Evolutionary conservation across 2,888 invertebrate species (phyloP).

Genomic region (Pherbina coryleti): DNA sequence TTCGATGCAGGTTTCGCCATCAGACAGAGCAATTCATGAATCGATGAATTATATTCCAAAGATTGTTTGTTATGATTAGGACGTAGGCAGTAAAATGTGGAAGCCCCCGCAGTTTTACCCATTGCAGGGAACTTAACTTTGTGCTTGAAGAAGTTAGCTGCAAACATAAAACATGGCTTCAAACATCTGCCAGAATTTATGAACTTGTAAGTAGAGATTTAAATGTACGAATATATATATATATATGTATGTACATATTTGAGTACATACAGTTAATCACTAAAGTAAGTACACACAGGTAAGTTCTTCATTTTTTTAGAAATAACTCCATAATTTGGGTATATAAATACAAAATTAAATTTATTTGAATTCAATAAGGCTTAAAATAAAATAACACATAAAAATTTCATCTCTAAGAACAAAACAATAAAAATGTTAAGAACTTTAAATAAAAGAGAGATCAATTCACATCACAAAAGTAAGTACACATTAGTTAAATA

Average conservation of each 20-base stretch:
- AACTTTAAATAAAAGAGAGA: too few relatives aligned
- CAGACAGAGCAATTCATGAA: constrained; percentile 6
- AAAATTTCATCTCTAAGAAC: too few relatives aligned
- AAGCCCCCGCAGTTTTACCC: constrained; percentile 2
- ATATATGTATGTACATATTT: neutral
- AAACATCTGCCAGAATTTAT: constrained; percentile 9
- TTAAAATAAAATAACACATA: too few relatives aligned
- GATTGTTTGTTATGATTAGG: constrained; percentile 19
- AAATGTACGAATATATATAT: neutral
- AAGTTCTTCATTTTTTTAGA: too few relatives aligned
- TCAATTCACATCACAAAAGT: too few relatives aligned
- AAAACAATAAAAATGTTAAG: too few relatives aligned
- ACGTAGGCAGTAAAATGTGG: neutral
- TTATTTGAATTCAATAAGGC: too few relatives aligned
- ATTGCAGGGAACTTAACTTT: neutral
- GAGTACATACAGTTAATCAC: too few relatives aligned
- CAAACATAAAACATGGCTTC: neutral
- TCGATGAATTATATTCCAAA: constrained; percentile 22
- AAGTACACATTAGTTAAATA: too few relatives aligned
- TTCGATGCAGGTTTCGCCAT: neutral
- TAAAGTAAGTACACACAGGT: too few relatives aligned
- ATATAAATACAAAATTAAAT: too few relatives aligned
- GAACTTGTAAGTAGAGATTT: neutral
- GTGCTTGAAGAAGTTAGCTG: neutral
- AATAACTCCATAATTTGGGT: too few relatives aligned